phyloP scores from a whole-genome alignment of 2,113 vertebrate genomes.

The human region GRCh38 chr7:15229501-15230000 shows the following conservation, averaged over 20 bases:
- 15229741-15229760: too few relatives aligned
- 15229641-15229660: not conserved
- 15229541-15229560: not conserved
- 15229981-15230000: not conserved
- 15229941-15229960: not conserved
- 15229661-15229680: not conserved
- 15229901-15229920: not conserved
- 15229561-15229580: not conserved
- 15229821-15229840: not conserved
- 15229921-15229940: not conserved
- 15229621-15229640: not conserved
- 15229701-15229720: too few relatives aligned
- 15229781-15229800: not conserved
- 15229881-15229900: not conserved
- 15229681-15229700: too few relatives aligned
- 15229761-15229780: not conserved
- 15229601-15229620: not conserved
- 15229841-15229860: not conserved
- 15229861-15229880: not conserved
- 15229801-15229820: not conserved
- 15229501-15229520: not conserved
- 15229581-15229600: not conserved
- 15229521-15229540: not conserved
- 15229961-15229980: not conserved
- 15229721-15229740: too few relatives aligned